phyloP scores from a whole-genome alignment of 2,113 vertebrate species.

The Seriola rivoliana region DNA sequence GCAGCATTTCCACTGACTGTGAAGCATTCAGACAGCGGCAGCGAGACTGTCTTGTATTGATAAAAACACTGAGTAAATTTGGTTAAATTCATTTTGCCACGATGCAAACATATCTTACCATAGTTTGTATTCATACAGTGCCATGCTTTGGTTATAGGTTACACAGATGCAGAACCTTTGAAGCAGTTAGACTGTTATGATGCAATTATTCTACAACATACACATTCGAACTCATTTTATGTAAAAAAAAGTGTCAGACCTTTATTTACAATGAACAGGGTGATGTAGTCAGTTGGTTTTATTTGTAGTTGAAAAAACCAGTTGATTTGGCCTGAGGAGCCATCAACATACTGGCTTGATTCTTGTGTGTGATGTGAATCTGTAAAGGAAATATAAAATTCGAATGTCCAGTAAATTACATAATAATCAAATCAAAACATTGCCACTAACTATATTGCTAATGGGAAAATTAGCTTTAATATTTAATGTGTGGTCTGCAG shows the following conservation, averaged over 20 bases:
- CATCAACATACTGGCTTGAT: conserved; percentile 92
- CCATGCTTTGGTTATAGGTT: conserved; percentile 65
- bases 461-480: neutral
- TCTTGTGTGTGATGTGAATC: conserved; percentile 95
- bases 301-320: conserved; percentile 89
- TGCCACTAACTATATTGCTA: neutral
- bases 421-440: neutral
- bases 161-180: conserved; percentile 40
- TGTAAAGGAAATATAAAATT: conserved; percentile 64
- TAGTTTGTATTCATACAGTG: conserved; percentile 44
- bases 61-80: conserved; percentile 59
- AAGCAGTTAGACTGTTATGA: conserved; percentile 24
- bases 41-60: conserved; percentile 41
- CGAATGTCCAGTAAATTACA: neutral
- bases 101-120: conserved; percentile 54
- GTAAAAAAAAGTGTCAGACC: conserved; percentile 47
- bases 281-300: conserved; percentile 27
- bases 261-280: conserved; percentile 55
- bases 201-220: conserved; percentile 39
- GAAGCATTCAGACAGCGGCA: conserved; percentile 34
- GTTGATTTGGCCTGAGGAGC: conserved; percentile 87
- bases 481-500: neutral
- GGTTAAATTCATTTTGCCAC: conserved; percentile 60
- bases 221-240: conserved; percentile 35
- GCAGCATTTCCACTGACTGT: conserved; percentile 43